phyloP scores from a whole-genome alignment of 2,888 invertebrate genomes.

The Alviniconcha strummeri region DNA sequence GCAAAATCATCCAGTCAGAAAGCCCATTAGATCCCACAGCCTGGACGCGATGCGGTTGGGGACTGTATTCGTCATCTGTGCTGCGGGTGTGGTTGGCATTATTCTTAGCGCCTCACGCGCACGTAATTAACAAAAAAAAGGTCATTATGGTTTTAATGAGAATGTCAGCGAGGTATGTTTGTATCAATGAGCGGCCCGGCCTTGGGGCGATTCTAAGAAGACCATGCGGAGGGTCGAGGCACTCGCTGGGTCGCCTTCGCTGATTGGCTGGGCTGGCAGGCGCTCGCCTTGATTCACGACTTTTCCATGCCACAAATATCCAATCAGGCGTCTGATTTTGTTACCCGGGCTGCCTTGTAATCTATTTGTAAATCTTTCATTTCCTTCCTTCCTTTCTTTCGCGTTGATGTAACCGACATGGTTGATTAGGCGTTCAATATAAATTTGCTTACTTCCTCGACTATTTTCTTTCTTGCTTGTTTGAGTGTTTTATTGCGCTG shows the following conservation, averaged over 20 bases:
- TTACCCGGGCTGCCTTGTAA: background rate
- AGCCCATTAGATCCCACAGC: background rate
- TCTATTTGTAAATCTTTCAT: background rate
- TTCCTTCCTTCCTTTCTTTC: too few relatives aligned
- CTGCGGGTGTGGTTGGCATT: background rate
- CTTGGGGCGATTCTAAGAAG: background rate
- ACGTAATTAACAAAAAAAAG: conserved; percentile 15
- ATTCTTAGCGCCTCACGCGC: conserved; percentile 14
- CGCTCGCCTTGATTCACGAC: too few relatives aligned
- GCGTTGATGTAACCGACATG: too few relatives aligned
- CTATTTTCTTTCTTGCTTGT: background rate
- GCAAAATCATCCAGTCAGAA: background rate
- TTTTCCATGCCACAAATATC: background rate
- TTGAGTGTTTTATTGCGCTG: background rate
- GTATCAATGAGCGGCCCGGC: conserved; percentile 11
- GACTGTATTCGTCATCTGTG: background rate
- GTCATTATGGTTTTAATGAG: conserved; percentile 19
- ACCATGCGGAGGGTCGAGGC: background rate
- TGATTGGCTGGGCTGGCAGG: background rate
- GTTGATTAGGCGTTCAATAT: background rate
- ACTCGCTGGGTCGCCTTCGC: background rate
- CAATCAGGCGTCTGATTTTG: background rate
- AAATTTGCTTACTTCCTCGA: background rate
- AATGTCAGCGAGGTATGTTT: conserved; percentile 15
- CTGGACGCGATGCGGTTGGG: background rate